A percentile compares a stretch with the other conserved stretches of the same genome.
phyloP scores from a whole-genome alignment of 2,888 invertebrate species.

The Megamerina dolium region DNA sequence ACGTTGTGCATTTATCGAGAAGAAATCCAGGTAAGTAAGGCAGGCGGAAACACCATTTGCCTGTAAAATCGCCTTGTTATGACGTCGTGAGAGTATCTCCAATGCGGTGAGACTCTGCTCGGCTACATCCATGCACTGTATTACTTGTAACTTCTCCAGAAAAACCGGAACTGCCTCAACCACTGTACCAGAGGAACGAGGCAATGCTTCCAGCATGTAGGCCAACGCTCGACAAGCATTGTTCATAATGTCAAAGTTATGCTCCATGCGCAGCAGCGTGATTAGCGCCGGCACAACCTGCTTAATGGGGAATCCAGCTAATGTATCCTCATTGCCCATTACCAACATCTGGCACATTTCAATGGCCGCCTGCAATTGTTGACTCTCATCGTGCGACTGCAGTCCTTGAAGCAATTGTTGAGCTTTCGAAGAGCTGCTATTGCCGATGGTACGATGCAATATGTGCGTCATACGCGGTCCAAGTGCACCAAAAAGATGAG shows the following conservation, averaged over 20 bases:
- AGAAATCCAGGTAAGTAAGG: constrained; percentile 95
- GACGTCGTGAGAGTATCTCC: constrained; percentile 92
- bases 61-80: constrained; percentile 93
- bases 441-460: constrained; percentile 88
- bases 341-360: constrained; percentile 98
- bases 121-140: constrained; percentile 99
- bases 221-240: constrained; percentile 97
- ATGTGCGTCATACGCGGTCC: constrained; percentile 96
- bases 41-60: constrained; percentile 94
- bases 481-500: constrained; percentile 90
- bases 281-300: constrained; percentile 95
- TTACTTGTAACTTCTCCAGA: constrained; percentile 92
- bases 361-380: constrained; percentile 92
- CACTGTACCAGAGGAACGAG: constrained; percentile 91
- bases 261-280: constrained; percentile 87
- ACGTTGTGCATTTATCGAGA: constrained; percentile 96
- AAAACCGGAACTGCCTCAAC: constrained; percentile 97
- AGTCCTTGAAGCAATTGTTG: constrained; percentile 87
- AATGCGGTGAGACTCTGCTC: constrained; percentile 96
- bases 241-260: constrained; percentile 99
- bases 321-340: constrained; percentile 98
- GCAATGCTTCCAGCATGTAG: constrained; percentile 98
- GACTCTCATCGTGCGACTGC: constrained; percentile 91
- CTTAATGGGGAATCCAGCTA: constrained; percentile 97
- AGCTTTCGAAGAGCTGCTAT: constrained; percentile 80